Base-by-base conservation (phyloP, 1,140 invertebrate species). In the Anadara kagoshimensis region DNA sequence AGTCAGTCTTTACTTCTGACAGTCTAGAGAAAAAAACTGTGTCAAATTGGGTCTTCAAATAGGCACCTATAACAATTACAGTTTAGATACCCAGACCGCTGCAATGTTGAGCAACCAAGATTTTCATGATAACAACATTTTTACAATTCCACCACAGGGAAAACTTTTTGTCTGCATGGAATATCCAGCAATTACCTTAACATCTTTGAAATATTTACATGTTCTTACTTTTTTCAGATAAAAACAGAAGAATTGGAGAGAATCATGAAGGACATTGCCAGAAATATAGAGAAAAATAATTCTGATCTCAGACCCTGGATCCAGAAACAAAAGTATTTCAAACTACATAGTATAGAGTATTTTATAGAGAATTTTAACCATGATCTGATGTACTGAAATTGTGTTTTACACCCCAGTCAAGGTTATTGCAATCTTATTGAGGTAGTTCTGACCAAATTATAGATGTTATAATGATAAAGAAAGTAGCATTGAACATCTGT, bases 191-290 rank as follows among this genome's bases (percentile, higher is more conserved):
- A 36, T 36, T 36, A 36, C n/a, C n/a, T n/a, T n/a, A n/a, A n/a
- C n/a, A n/a, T 10, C 4, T 49, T 49, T 49, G 47, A 64, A 22
- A 7, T 58, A 58, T 12, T 24, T 57, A 16, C 54, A 18, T 24
- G 29, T 36, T 69, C n/a, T 73, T 58, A 56, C 53, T 67, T 12
- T 51, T 64, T 76, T 56, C 57, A 83, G 81, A 73, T 58, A 41
- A 88, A 87, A 73, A 72, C 69, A 49, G 71, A 78, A 36, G 73
- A 77, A 36, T 81, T 85, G 24, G 77, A 76, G 63, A 53, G 73
- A 16, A 75, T 85, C 47, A 64, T 88, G 58, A 81, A 72, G 51
- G 66, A 56, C 20, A 62, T 78, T 49, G 79, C 69, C 54, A 71
- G 41, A 44, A 73, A 79, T 24, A 75, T 81, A 53, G 75, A 84